Conservation (phyloP, 2,113 vertebrate species). For the Chamaea fasciata region DNA sequence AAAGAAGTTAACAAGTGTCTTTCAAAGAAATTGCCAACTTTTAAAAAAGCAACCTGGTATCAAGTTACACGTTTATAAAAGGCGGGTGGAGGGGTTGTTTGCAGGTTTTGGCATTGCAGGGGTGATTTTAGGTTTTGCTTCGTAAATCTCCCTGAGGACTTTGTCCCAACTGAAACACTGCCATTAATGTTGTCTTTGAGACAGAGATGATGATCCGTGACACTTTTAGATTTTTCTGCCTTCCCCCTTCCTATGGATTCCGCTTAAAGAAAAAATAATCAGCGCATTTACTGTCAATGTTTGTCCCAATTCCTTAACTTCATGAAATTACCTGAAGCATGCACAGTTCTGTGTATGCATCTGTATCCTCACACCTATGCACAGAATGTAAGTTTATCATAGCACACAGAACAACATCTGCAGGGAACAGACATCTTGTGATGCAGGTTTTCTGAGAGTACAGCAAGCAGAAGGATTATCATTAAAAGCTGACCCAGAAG, state of each 20-base stretch:
- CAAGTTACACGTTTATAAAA: background rate
- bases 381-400: accelerated
- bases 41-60: background rate
- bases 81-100: accelerated
- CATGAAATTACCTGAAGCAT: background rate
- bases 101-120: accelerated
- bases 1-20: background rate
- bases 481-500: background rate
- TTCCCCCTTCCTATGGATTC: background rate
- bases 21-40: background rate
- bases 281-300: background rate
- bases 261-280: accelerated
- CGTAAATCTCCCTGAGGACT: background rate
- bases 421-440: background rate
- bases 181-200: no score
- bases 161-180: background rate
- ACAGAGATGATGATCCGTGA: background rate
- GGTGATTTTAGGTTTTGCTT: background rate
- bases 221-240: background rate
- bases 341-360: accelerated
- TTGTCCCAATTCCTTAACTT: background rate
- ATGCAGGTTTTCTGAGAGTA: background rate
- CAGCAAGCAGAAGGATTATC: background rate
- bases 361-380: background rate
- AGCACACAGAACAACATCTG: background rate